Base-by-base conservation (phyloP, 2,797 vertebrate genomes). In the Bradypodion ventrale region DNA sequence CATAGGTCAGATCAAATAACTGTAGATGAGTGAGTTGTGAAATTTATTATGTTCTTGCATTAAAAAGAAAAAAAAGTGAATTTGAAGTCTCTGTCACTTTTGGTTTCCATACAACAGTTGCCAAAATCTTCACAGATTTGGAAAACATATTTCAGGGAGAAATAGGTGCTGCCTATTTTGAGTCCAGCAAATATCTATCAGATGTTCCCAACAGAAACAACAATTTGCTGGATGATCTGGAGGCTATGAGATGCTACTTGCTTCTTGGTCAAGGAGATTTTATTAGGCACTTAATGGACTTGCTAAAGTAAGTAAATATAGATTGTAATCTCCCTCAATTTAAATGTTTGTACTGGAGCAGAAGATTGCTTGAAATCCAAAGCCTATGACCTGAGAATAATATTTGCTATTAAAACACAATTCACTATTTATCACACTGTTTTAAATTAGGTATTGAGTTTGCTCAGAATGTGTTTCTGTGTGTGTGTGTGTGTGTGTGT, bases 261-360 rank as follows among this genome's bases (percentile, higher is more conserved):
- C 97, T 99, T 68, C 97, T 99, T 42, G 99, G 98, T 83, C 99
- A 99, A 93, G 99, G 99, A 86, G 98, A 99, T 94, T 99, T 99
- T 92, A 99, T 99, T 93, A 94, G 98, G 37, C 98, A 99, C 92
- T 96, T 99, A 84, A 99, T 99, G 99, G 99, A 99, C 93, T 96
- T 99, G 89, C 97, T 99, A 29, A 99, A 99, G 98, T 99, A 85
- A 97, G 97, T 89, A 27, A 82, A 16, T 83, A 32, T 46, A n/a
- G 69, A 23, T 75, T 68, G 2, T 87, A 79, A 73, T 82, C 80
- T 13, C 29, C 37, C 42, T 90, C 35, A 79, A 70, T 84, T 91
- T 89, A 19, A 52, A 66, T 40, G 35, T 56, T 83, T 89, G 16
- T 65, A 10, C 15, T 1, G 44, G 49, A 56, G 42, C 62, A 62